These are phyloP conservation scores for Trachemys scripta DNA, from an alignment of 2,113 vertebrate species.

Conservation along the genomic window DNA sequence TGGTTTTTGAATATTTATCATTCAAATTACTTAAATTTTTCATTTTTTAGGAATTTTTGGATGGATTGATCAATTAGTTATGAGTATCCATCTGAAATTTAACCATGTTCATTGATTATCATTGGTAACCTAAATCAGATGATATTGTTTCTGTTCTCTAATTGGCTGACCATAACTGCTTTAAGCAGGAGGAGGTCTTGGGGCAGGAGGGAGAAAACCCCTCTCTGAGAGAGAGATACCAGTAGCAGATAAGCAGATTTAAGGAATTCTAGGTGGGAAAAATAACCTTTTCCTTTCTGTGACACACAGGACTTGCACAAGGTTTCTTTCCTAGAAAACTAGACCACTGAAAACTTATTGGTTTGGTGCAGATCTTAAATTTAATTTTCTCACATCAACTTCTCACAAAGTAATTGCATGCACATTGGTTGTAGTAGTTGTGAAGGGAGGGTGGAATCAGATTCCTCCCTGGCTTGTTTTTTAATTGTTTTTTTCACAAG, in stretches of 20 bases:
- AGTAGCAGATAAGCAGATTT: not conserved
- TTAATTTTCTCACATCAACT: not conserved
- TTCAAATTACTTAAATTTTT: not conserved
- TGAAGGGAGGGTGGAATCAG: slow-evolving; percentile 17
- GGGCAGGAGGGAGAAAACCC: not conserved
- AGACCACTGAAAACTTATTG: rapidly evolving
- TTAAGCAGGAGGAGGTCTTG: not conserved
- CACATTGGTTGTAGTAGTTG: not conserved
- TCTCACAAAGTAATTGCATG: not conserved
- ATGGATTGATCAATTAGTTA: not conserved
- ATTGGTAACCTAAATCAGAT: not conserved
- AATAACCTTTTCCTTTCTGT: not conserved
- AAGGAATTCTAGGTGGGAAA: not conserved
- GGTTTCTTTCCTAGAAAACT: not conserved
- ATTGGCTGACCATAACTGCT: not conserved
- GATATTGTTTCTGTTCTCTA: not conserved
- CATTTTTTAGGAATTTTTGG: not conserved
- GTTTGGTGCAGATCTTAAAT: not conserved
- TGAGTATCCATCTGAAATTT: not conserved
- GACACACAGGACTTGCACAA: rapidly evolving
- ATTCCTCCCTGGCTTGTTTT: slow-evolving; percentile 8
- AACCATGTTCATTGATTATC: not conserved
- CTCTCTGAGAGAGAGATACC: not conserved
- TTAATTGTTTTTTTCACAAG: slow-evolving; percentile 14
- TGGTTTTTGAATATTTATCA: slow-evolving; percentile 6